These are phyloP conservation scores for Ivindomyrus marchei DNA, from an alignment of 2,113 vertebrate genomes.

Conservation along the genomic window DNA sequence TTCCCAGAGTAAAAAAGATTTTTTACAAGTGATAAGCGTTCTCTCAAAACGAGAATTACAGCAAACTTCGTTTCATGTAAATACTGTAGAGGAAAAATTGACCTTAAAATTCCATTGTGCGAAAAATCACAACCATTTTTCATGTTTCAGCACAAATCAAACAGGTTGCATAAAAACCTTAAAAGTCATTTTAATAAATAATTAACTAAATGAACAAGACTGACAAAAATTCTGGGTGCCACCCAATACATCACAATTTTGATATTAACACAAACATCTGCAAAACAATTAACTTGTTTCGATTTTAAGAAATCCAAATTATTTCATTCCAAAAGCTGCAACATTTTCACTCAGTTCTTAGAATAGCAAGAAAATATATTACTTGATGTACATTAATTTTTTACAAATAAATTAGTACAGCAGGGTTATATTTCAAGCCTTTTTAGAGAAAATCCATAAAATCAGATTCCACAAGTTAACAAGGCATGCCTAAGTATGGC, in stretches of 20 bases:
- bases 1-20: not conserved
- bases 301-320: not conserved
- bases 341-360: not conserved
- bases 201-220: not conserved
- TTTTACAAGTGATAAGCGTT: not conserved
- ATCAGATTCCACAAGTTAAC: not conserved
- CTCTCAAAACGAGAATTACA: not conserved
- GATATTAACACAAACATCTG: not conserved
- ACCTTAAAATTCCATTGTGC: not conserved
- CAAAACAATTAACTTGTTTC: not conserved
- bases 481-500: not conserved
- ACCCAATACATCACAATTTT: not conserved
- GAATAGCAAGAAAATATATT: not conserved
- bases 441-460: not conserved
- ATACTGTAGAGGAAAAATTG: not conserved
- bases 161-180: not conserved
- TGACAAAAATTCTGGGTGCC: not conserved
- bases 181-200: not conserved
- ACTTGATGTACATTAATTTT: not conserved
- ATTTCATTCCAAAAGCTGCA: not conserved
- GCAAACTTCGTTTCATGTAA: not conserved
- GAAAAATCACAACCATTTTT: not conserved
- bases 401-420: conserved; percentile 11
- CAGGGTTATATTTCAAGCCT: not conserved
- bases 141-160: not conserved